These are phyloP conservation scores for Drosophila diplacantha DNA, from an alignment of 2,888 invertebrate genomes.

Conservation along the genomic window DNA sequence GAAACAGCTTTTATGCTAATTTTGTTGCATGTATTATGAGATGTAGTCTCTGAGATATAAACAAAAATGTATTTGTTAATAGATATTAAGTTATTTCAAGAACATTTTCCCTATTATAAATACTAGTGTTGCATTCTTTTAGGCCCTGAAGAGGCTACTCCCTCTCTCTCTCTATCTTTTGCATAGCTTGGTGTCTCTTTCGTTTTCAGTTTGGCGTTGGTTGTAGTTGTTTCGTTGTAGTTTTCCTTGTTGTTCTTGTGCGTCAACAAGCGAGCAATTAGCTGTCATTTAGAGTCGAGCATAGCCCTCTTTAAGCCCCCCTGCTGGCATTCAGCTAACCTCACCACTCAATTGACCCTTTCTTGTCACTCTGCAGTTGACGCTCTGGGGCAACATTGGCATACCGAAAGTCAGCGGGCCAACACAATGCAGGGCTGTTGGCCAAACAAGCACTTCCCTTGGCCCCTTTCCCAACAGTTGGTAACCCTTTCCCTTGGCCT, in stretches of 20 bases:
- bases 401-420: slow-evolving; percentile 26
- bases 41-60: not conserved
- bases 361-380: slow-evolving; percentile 20
- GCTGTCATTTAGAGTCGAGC: slow-evolving; percentile 50
- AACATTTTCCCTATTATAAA: too few species aligned
- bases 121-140: slow-evolving; percentile 9
- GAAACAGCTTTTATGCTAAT: not conserved
- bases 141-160: not conserved
- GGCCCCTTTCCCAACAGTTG: too few species aligned
- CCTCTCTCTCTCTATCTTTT: not conserved
- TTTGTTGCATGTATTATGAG: too few species aligned
- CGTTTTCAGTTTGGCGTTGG: slow-evolving; percentile 11
- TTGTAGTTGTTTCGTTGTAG: not conserved
- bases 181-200: slow-evolving; percentile 7
- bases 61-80: not conserved
- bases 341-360: slow-evolving; percentile 20
- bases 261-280: slow-evolving; percentile 44
- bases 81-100: not conserved
- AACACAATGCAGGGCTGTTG: slow-evolving; percentile 30
- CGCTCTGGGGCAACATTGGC: slow-evolving; percentile 25
- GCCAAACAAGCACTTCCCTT: not conserved
- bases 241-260: slow-evolving; percentile 6
- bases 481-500: not conserved
- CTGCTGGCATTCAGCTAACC: slow-evolving; percentile 2
- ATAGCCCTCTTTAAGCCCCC: not conserved